phyloP scores from a whole-genome alignment of 2,888 invertebrate genomes.

The Nycteola revayana region DNA sequence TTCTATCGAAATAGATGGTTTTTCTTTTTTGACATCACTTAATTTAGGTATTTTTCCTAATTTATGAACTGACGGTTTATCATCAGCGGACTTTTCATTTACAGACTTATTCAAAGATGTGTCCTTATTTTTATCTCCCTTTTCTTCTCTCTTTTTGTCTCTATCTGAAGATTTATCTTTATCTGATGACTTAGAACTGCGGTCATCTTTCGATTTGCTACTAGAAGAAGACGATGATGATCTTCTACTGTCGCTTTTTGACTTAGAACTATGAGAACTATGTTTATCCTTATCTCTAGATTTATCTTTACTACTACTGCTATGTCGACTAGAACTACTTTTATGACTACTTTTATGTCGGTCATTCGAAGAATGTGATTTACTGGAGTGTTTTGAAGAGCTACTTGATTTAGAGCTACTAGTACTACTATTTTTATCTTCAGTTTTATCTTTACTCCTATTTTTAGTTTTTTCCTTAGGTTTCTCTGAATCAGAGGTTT shows the following conservation, averaged over 20 bases:
- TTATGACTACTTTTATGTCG: constrained; percentile 59
- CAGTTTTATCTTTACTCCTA: constrained; percentile 74
- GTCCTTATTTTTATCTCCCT: constrained; percentile 42
- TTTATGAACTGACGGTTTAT: constrained; percentile 87
- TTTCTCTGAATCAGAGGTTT: constrained; percentile 54
- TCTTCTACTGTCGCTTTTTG: constrained; percentile 56
- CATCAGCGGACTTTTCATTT: constrained; percentile 84
- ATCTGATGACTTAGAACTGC: constrained; percentile 45
- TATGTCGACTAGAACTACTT: constrained; percentile 65
- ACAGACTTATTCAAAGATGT: constrained; percentile 45
- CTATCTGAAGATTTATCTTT: constrained; percentile 52
- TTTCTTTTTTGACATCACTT: constrained; percentile 82
- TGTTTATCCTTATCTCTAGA: constrained; percentile 38
- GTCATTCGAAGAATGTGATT: constrained; percentile 62
- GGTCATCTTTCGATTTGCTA: constrained; percentile 58
- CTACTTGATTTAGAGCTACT: constrained; percentile 46
- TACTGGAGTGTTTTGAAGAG: constrained; percentile 68
- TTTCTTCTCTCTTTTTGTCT: constrained; percentile 48
- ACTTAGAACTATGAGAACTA: constrained; percentile 57
- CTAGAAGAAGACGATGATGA: constrained; percentile 56
- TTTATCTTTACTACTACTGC: constrained; percentile 64
- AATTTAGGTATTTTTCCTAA: constrained; percentile 91
- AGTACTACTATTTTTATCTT: constrained; percentile 60
- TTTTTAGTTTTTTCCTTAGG: constrained; percentile 56
- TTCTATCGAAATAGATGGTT: constrained; percentile 91